Conservation (phyloP, 2,888 invertebrate species). For the Toxonevra muliebris region DNA sequence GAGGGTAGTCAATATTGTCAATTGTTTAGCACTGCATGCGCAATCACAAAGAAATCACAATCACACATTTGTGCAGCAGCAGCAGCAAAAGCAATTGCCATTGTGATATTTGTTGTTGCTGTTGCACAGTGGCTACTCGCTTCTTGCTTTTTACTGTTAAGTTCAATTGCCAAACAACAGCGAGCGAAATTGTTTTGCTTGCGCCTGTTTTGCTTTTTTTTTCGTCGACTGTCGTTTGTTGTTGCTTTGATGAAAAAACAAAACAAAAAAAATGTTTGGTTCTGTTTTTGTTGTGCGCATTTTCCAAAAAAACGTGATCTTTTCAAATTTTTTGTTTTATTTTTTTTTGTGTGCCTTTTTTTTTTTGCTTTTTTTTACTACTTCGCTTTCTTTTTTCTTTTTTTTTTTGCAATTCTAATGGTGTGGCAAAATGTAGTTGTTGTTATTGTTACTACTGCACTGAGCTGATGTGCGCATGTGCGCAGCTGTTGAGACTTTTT, state of each 20-base stretch:
- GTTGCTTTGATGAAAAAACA: neutral
- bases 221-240: constrained; percentile 8
- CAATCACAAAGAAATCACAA: constrained; percentile 30
- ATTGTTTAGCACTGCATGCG: constrained; percentile 44
- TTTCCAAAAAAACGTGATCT: constrained; percentile 57
- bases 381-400: constrained; percentile 31
- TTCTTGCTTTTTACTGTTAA: constrained; percentile 42
- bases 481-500: constrained; percentile 21
- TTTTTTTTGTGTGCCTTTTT: constrained; percentile 10
- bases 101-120: constrained; percentile 23
- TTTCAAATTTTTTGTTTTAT: constrained; percentile 56
- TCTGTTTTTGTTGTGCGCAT: constrained; percentile 29
- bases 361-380: constrained; percentile 37
- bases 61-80: constrained; percentile 14
- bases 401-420: constrained; percentile 55
- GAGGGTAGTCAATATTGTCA: constrained; percentile 41
- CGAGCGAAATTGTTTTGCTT: constrained; percentile 10
- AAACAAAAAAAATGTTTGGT: constrained; percentile 34
- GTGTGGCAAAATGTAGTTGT: constrained; percentile 16
- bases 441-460: constrained; percentile 4
- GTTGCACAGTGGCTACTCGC: constrained; percentile 46
- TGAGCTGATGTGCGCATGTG: constrained; percentile 4
- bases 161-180: constrained; percentile 37
- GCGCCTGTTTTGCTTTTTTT: constrained; percentile 12
- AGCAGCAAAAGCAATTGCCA: constrained; percentile 31